phyloP scores from a whole-genome alignment of 2,797 vertebrate genomes.

The Synaphobranchus kaupii region DNA sequence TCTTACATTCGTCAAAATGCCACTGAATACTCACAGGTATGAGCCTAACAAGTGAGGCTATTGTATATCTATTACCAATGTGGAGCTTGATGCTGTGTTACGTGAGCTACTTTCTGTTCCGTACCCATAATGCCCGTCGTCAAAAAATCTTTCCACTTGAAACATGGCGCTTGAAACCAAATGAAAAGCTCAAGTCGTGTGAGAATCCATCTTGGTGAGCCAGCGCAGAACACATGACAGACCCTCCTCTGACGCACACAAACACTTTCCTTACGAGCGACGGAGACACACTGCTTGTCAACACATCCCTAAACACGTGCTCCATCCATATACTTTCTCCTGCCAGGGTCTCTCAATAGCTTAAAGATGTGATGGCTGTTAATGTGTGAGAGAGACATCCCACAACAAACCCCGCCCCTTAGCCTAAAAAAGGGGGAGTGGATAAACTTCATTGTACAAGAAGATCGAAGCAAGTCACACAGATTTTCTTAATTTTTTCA shows the following conservation, averaged over 20 bases:
- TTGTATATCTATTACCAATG: too few species aligned
- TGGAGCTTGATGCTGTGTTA: too few species aligned
- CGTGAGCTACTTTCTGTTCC: not conserved
- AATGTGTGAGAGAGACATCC: not conserved
- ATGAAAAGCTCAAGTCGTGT: conserved; percentile 17
- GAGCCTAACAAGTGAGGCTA: too few species aligned
- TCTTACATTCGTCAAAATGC: not conserved
- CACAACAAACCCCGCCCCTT: not conserved
- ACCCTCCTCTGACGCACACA: conserved; percentile 10
- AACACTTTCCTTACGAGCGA: conserved; percentile 12
- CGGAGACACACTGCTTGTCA: conserved; percentile 31
- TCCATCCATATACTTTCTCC: not conserved
- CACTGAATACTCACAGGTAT: not conserved
- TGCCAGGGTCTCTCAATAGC: not conserved
- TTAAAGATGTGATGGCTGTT: conserved; percentile 8
- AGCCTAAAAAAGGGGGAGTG: not conserved
- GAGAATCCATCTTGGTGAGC: not conserved
- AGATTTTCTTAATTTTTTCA: not conserved
- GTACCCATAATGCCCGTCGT: too few species aligned
- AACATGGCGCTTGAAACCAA: not conserved
- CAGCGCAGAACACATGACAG: conserved; percentile 1
- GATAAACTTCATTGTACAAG: not conserved
- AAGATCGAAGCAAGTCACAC: not conserved
- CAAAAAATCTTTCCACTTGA: not conserved
- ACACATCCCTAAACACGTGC: conserved; percentile 8